phyloP scores from a whole-genome alignment of 2,797 vertebrate species.

The Alauda arvensis region DNA sequence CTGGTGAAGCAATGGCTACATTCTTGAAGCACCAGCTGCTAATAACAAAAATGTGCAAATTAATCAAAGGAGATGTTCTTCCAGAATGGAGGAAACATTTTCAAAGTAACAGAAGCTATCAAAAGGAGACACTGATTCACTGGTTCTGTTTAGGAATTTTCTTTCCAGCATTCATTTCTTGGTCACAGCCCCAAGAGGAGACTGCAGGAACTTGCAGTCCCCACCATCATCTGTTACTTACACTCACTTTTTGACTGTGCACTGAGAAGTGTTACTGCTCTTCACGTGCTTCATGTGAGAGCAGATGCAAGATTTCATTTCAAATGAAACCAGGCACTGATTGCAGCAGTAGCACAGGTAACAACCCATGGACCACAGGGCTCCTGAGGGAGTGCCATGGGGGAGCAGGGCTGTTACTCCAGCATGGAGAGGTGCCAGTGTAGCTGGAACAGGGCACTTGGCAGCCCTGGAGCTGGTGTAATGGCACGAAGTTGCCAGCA shows the following conservation, averaged over 20 bases:
- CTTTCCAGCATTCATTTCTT: background rate
- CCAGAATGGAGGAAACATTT: background rate
- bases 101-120: background rate
- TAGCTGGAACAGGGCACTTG: background rate
- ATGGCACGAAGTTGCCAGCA: background rate
- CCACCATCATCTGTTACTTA: background rate
- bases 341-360: background rate
- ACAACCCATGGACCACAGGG: fast-evolving
- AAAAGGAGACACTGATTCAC: background rate
- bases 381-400: background rate
- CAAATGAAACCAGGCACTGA: background rate
- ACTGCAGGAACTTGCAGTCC: background rate
- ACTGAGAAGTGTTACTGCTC: fast-evolving
- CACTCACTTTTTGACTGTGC: background rate
- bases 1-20: background rate
- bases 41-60: background rate
- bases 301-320: background rate
- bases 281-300: background rate
- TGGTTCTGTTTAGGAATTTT: background rate
- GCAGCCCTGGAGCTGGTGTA: background rate
- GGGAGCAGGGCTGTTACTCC: background rate
- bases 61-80: background rate
- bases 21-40: background rate
- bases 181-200: background rate
- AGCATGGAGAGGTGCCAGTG: background rate